phyloP scores from a whole-genome alignment of 1,140 invertebrate genomes.

The Lineus longissimus region DNA sequence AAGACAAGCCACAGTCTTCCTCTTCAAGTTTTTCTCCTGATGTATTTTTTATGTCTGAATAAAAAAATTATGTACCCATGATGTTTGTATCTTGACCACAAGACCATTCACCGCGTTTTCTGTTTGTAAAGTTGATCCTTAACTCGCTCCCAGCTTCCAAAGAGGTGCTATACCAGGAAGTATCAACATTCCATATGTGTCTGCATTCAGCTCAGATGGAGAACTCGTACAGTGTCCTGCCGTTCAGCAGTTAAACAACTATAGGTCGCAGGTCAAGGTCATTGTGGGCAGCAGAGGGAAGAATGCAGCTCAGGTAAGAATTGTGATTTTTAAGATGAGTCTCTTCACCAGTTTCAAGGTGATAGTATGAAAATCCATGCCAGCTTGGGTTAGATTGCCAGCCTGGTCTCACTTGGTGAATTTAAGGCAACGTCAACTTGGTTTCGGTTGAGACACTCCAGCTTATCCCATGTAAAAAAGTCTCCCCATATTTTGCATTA shows the following conservation, averaged over 20 bases:
- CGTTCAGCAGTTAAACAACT: conserved; percentile 59
- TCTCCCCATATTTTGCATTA: no score
- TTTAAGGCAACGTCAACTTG: no score
- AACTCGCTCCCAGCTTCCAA: conserved; percentile 61
- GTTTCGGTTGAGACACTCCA: no score
- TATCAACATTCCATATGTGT: conserved; percentile 78
- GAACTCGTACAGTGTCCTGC: conserved; percentile 62
- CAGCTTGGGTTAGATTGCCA: neutral
- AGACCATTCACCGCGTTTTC: no score
- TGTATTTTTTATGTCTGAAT: no score
- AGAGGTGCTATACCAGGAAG: conserved; percentile 72
- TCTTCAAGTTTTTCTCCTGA: neutral
- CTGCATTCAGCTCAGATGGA: conserved; percentile 64
- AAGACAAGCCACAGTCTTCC: neutral
- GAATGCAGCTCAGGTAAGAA: conserved; percentile 45
- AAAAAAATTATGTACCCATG: no score
- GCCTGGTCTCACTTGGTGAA: no score
- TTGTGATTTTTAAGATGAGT: no score
- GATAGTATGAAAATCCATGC: neutral
- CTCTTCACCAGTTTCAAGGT: neutral
- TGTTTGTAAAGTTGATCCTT: conserved; percentile 22
- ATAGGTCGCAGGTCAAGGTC: conserved; percentile 67
- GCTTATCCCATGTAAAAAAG: no score
- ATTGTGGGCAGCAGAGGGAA: conserved; percentile 60
- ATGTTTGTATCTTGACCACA: no score